A percentile compares a stretch with the other conserved stretches of the same genome.
These are phyloP conservation scores for Coremacera marginata DNA, from an alignment of 2,888 invertebrate genomes.

Conservation along the genomic window DNA sequence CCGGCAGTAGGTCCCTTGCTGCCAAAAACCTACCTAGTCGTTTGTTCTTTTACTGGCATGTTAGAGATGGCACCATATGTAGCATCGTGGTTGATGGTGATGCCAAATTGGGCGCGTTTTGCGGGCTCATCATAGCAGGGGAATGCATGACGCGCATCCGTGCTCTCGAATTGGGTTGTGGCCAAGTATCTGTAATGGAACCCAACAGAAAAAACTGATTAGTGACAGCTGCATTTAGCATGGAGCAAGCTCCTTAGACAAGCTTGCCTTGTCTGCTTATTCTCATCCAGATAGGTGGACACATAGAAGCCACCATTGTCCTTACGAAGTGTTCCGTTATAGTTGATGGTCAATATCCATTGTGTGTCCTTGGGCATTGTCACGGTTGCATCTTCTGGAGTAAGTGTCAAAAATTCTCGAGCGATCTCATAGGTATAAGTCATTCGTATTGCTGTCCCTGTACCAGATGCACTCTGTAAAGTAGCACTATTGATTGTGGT, in stretches of 20 bases:
- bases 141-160: slow-evolving; percentile 77
- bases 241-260: not conserved
- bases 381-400: slow-evolving; percentile 20
- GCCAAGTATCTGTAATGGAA: slow-evolving; percentile 68
- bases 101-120: slow-evolving; percentile 76
- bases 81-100: slow-evolving; percentile 59
- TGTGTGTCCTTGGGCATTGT: slow-evolving; percentile 57
- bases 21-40: slow-evolving; percentile 45
- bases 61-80: slow-evolving; percentile 63
- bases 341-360: slow-evolving; percentile 72
- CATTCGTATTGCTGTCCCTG: slow-evolving; percentile 22
- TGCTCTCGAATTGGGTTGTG: slow-evolving; percentile 78
- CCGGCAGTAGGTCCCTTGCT: too few relatives aligned
- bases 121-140: slow-evolving; percentile 79
- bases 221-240: not conserved
- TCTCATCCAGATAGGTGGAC: slow-evolving; percentile 70
- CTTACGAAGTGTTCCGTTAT: slow-evolving; percentile 72
- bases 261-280: not conserved
- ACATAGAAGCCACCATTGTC: slow-evolving; percentile 78
- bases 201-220: not conserved
- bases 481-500: slow-evolving; percentile 49
- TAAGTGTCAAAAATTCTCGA: slow-evolving; percentile 59
- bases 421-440: slow-evolving; percentile 41
- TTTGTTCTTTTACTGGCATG: slow-evolving; percentile 69
- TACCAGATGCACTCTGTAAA: slow-evolving; percentile 44